Base-by-base conservation (phyloP, 2,888 invertebrate genomes). In the Aproaerema taeniolella region DNA sequence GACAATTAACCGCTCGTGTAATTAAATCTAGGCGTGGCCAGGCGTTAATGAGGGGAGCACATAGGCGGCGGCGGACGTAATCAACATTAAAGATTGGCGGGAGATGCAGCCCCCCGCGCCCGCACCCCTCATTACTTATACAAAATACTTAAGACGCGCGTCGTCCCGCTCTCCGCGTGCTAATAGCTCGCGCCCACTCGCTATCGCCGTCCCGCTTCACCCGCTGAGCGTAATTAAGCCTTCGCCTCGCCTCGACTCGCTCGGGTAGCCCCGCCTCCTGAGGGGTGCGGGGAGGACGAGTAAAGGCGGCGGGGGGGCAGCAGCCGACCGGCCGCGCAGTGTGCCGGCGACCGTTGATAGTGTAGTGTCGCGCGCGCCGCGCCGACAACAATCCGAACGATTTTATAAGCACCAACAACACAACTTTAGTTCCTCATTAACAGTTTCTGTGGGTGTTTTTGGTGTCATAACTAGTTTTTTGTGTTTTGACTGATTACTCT, bases 81-180 rank as follows among this genome's bases (percentile, higher is more conserved):
- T 86, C 82, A 86, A 80, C 86, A 86, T 86, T 85, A 83, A 86
- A 86, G 85, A 85, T 85, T 86, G 85, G 86, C 86, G 86, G 82
- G 85, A 86, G 86, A 85, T 85, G 85, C 73, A 67, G 64, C 66
- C 63, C 77, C 81, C 72, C 72, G 64, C 69, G 71, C 83, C 77
- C 85, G 81, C 85, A 70, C 87, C 87, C 76, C 87, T 86, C 85
- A 87, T 87, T 87, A 87, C 86, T 87, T 87, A 87, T 87, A 87
- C 87, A 87, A 87, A 87, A 87, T 86, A 86, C 86, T 85, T 85
- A 85, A 86, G 86, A 82, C 83, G 83, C 66, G 78, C 83, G 81
- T 81, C 88, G 86, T 83, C 88, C 82, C 81, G 82, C 89, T 88
- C 88, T 89, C 88, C 87, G 88, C 87, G 88, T 77, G 89, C 89